Conservation (phyloP, 1,140 invertebrate species). For the Tetragonula clypearis region DNA sequence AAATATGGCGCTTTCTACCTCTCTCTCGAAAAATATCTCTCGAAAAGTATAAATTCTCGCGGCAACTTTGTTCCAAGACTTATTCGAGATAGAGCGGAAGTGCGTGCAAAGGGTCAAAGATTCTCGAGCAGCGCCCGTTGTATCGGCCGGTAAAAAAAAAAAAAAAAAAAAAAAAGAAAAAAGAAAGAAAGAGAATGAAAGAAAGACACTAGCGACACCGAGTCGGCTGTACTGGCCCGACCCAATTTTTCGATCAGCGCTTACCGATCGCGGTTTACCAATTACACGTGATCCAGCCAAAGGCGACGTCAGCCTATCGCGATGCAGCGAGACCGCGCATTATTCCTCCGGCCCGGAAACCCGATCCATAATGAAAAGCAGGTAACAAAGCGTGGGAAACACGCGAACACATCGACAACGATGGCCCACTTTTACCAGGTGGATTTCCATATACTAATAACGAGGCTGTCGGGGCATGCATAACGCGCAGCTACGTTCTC, state of each 20-base stretch:
- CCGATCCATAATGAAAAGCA: conserved; percentile 41
- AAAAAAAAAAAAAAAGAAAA: too few relatives aligned
- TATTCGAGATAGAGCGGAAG: too few relatives aligned
- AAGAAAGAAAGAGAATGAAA: too few relatives aligned
- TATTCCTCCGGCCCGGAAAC: conserved; percentile 14
- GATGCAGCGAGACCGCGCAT: conserved; percentile 1
- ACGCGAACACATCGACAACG: not conserved
- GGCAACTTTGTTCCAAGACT: too few relatives aligned
- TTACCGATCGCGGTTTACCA: conserved; percentile 18
- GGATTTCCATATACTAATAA: conserved; percentile 49
- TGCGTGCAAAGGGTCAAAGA: too few relatives aligned
- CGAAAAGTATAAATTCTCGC: too few relatives aligned
- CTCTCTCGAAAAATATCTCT: too few relatives aligned
- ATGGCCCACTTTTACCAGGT: conserved; percentile 38
- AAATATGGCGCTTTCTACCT: too few relatives aligned
- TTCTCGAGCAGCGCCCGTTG: too few relatives aligned
- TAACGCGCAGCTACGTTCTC: conserved; percentile 13
- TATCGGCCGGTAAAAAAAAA: too few relatives aligned
- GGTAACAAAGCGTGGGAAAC: conserved; percentile 43
- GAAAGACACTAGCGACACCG: too few relatives aligned
- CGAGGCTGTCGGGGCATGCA: conserved; percentile 12
- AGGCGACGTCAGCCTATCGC: not conserved
- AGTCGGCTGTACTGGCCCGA: not conserved
- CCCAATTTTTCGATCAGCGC: conserved; percentile 8
- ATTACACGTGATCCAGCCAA: not conserved